Percentiles rank a stretch among this genome's conserved stretches.
Conservation (phyloP, 2,113 vertebrate species). For the Tupaia chinensis region DNA sequence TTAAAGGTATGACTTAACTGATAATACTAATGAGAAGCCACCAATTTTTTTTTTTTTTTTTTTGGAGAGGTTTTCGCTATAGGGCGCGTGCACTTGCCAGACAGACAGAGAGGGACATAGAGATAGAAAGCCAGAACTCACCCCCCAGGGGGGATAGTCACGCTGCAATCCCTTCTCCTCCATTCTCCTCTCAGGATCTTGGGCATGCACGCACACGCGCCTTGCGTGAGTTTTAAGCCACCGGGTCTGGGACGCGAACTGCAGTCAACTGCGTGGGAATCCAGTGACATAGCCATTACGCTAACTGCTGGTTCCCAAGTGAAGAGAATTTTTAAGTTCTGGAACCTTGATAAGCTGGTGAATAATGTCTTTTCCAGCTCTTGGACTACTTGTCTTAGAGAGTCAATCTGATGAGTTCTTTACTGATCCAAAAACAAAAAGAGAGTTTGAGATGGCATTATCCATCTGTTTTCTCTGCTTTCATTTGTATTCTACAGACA, state of each 20-base stretch:
- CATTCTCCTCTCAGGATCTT: no score
- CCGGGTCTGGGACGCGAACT: no score
- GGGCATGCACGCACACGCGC: no score
- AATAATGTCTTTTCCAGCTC: background rate
- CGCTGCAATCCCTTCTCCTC: no score
- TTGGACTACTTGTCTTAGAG: background rate
- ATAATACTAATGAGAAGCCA: background rate
- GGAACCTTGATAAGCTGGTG: background rate
- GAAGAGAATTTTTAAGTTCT: background rate
- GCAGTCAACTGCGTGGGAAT: no score
- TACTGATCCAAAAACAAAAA: background rate
- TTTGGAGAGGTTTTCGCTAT: no score
- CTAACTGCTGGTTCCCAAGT: background rate
- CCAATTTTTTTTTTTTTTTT: background rate
- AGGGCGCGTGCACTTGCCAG: no score
- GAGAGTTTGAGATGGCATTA: background rate
- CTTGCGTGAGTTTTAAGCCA: no score
- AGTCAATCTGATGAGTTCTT: background rate
- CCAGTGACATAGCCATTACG: no score
- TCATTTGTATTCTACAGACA: background rate
- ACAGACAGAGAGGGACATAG: no score
- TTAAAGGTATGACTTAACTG: background rate
- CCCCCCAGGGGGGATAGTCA: no score
- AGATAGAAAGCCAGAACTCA: no score
- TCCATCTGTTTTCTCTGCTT: background rate